phyloP scores from a whole-genome alignment of 2,888 invertebrate genomes.

The Himalopsyche anomala region DNA sequence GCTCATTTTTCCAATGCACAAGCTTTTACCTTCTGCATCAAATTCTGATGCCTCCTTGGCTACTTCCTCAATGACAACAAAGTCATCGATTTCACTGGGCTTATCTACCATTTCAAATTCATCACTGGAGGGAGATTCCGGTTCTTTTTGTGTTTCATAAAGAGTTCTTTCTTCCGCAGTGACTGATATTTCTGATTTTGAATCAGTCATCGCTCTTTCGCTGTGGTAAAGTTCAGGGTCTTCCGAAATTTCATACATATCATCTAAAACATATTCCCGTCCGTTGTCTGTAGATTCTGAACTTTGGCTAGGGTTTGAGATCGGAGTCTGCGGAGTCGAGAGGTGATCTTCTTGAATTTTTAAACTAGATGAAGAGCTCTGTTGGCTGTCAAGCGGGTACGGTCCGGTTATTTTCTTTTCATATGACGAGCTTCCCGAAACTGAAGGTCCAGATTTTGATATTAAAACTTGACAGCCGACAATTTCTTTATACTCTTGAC shows the following conservation, averaged over 20 bases:
- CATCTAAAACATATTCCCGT: slow-evolving; percentile 79
- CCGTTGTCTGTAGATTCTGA: slow-evolving; percentile 82
- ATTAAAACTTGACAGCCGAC: slow-evolving; percentile 72
- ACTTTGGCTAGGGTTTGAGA: slow-evolving; percentile 80
- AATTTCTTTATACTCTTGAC: slow-evolving; percentile 75
- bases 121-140: slow-evolving; percentile 88
- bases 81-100: slow-evolving; percentile 91
- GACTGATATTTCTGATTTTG: slow-evolving; percentile 78
- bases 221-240: slow-evolving; percentile 76
- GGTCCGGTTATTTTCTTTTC: slow-evolving; percentile 72
- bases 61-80: slow-evolving; percentile 92
- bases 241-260: slow-evolving; percentile 78
- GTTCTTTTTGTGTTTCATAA: slow-evolving; percentile 77
- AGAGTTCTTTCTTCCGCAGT: slow-evolving; percentile 79
- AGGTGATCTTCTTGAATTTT: slow-evolving; percentile 75
- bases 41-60: slow-evolving; percentile 90
- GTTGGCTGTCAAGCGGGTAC: slow-evolving; percentile 74
- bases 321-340: slow-evolving; percentile 79
- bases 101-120: slow-evolving; percentile 93
- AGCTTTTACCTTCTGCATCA: slow-evolving; percentile 89
- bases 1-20: slow-evolving; percentile 79
- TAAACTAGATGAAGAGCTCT: slow-evolving; percentile 78
- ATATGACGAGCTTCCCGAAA: slow-evolving; percentile 68
- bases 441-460: slow-evolving; percentile 67
- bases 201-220: slow-evolving; percentile 69